Percentiles rank a stretch among this genome's conserved stretches.
Evolutionary conservation across 2,113 vertebrate species (phyloP).

Genomic region (Leucopsar rothschildi): DNA sequence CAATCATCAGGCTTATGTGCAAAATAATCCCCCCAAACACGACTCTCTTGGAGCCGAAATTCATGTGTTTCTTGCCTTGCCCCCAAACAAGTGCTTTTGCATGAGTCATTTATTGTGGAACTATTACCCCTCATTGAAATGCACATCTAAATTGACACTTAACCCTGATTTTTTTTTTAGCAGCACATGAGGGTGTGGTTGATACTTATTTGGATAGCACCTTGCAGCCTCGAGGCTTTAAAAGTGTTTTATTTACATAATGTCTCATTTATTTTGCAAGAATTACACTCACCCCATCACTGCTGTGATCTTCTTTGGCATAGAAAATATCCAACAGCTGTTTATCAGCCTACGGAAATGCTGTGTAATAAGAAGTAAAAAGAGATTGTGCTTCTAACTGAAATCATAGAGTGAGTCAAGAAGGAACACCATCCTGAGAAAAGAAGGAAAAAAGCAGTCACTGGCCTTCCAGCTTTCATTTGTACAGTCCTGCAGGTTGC

Average conservation of each 20-base stretch:
- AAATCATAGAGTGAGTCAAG: neutral
- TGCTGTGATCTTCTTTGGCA: constrained; percentile 39
- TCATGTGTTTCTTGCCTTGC: neutral
- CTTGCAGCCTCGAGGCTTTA: constrained; percentile 33
- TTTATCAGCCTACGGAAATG: constrained; percentile 58
- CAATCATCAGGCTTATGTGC: neutral
- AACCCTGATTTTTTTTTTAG: constrained; percentile 38
- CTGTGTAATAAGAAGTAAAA: constrained; percentile 36
- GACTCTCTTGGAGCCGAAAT: neutral
- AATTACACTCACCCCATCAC: neutral
- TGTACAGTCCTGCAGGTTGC: neutral
- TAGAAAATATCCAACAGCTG: constrained; percentile 44
- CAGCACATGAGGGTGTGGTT: constrained; percentile 2
- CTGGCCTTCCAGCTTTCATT: neutral
- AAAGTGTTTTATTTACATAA: constrained; percentile 54
- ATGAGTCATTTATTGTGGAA: constrained; percentile 17
- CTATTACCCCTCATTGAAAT: constrained; percentile 55
- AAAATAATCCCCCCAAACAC: neutral
- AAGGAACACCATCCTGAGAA: neutral
- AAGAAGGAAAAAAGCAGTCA: neutral
- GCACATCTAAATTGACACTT: constrained; percentile 40
- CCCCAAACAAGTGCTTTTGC: neutral
- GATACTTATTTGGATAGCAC: constrained; percentile 31
- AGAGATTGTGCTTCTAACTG: neutral
- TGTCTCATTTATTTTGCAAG: constrained; percentile 48